These are phyloP conservation scores for Argya squamiceps DNA, from an alignment of 2,797 vertebrate species.

Conservation along the genomic window DNA sequence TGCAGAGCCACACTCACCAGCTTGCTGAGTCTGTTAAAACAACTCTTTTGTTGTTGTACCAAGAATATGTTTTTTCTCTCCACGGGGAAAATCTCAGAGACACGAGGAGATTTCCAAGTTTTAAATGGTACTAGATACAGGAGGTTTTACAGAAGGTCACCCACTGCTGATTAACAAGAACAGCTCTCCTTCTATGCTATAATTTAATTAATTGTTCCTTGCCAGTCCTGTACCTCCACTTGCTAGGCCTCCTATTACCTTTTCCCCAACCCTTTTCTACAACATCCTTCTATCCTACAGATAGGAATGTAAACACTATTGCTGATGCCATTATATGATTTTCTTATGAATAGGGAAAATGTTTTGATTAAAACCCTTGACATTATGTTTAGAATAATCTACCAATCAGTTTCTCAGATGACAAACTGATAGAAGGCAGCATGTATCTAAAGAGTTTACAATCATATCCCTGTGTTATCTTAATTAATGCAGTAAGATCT, in stretches of 20 bases:
- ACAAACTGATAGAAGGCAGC: neutral
- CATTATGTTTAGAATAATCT: neutral
- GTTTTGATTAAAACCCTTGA: neutral
- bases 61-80: neutral
- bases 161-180: neutral
- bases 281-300: neutral
- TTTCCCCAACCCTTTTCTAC: neutral
- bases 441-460: neutral
- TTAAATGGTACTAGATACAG: neutral
- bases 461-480: neutral
- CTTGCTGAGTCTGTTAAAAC: neutral
- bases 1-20: neutral
- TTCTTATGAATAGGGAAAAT: neutral
- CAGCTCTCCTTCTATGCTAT: neutral
- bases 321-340: neutral
- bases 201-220: neutral
- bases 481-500: neutral
- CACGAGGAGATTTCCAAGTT: neutral
- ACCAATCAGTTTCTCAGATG: neutral
- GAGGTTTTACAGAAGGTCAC: neutral
- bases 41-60: neutral
- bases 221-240: neutral
- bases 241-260: neutral
- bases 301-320: neutral
- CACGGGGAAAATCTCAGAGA: neutral